Evolutionary conservation across 1,140 invertebrate species (phyloP), one percentile per base, ranked within the genome.

Genomic region (Drosophila repletoides): DNA sequence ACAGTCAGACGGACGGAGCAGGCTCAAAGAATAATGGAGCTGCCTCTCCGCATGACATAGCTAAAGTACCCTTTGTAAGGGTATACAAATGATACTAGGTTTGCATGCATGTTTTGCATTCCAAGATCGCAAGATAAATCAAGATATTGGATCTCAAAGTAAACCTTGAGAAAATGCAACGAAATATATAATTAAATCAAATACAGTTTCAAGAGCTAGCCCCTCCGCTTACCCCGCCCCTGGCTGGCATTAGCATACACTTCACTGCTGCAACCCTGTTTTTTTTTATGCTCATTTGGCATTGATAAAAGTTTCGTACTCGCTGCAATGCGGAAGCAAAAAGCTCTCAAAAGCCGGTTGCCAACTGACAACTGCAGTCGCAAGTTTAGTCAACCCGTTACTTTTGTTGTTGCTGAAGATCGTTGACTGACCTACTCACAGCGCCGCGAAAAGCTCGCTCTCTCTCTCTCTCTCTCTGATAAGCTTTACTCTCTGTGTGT

Each of bases 381-480:
- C 28, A 15, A n/a, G n/a, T n/a, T n/a, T n/a, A n/a, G n/a, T n/a
- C n/a, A n/a, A n/a, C n/a, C n/a, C n/a, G n/a, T n/a, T n/a, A n/a
- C n/a, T n/a, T n/a, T n/a, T n/a, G n/a, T n/a, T n/a, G n/a, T n/a
- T n/a, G n/a, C n/a, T 15, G 38, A 79, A 79, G 79, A 83, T 84
- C 79, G 79, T 84, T 84, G 79, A 83, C 75, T 83, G 79, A 83
- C 79, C 79, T 83, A 83, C 74, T 83, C 79, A 68, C 66, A 51
- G 43, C 56, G 31, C 5, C 4, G 24, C 12, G 26, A 38, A 67
- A 61, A 63, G 58, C 45, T 40, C 33, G 2, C 38, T 24, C 51
- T 33, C 43, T 26, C 22, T 10, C 19, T 7, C 29, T 12, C 22
- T 41, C 31, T 38, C n/a, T 19, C 12, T n/a, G n/a, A n/a, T 6